Percentiles rank a stretch among this genome's conserved stretches.
Conservation (phyloP, 2,113 vertebrate genomes). For the Passer domesticus region DNA sequence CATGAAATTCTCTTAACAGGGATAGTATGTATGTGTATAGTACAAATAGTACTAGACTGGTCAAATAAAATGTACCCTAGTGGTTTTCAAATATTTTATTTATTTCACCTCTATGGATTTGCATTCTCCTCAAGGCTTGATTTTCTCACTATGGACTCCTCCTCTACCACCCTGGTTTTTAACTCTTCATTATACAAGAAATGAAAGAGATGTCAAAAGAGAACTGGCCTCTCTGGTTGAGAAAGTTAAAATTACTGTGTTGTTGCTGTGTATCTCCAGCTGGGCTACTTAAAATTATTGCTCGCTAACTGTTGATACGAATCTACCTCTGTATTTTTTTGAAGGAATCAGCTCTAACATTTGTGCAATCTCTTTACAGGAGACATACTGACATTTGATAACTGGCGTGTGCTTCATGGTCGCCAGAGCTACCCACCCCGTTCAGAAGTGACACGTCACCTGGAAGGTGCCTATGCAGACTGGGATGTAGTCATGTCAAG, state of each 20-base stretch:
- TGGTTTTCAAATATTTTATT: background rate
- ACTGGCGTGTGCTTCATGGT: constrained; percentile 91
- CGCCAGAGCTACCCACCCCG: constrained; percentile 75
- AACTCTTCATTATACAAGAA: background rate
- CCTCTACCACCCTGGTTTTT: background rate
- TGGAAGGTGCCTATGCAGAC: constrained; percentile 93
- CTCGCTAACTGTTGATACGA: background rate
- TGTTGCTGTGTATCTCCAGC: background rate
- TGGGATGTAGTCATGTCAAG: constrained; percentile 95
- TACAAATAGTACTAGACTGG: background rate
- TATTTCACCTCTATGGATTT: background rate
- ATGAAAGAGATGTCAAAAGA: background rate
- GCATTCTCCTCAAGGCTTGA: background rate
- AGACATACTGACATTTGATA: constrained; percentile 91
- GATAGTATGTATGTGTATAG: background rate
- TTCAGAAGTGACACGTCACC: constrained; percentile 71
- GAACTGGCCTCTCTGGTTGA: background rate
- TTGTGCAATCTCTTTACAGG: constrained; percentile 69
- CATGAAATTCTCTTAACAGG: background rate
- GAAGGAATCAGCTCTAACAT: background rate
- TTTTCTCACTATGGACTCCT: background rate
- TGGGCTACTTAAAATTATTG: background rate
- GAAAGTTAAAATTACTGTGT: background rate
- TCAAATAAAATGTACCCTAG: background rate
- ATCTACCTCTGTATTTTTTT: background rate